Percentiles rank a stretch among this genome's conserved stretches.
phyloP scores from a whole-genome alignment of 2,797 vertebrate genomes.

The Hypotaenidia okinawae region DNA sequence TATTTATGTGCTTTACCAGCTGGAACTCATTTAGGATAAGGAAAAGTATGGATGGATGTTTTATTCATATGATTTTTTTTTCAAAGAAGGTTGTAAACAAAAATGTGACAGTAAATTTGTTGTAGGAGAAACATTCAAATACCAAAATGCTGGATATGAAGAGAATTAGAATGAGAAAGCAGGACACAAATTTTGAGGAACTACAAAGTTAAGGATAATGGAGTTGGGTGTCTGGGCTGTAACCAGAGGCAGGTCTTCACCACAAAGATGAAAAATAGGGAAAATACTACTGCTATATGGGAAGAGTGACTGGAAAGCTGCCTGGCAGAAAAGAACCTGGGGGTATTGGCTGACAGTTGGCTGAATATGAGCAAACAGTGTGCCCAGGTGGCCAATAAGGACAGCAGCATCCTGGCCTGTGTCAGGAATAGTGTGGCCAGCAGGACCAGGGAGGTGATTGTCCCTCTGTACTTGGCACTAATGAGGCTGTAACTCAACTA shows the following conservation, averaged over 20 bases:
- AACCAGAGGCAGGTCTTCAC: not conserved
- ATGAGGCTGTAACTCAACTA: no score
- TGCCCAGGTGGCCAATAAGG: no score
- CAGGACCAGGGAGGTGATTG: no score
- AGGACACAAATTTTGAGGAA: not conserved
- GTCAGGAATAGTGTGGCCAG: no score
- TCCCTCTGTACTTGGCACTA: no score
- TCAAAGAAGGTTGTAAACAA: not conserved
- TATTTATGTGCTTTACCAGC: not conserved
- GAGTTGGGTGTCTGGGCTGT: not conserved
- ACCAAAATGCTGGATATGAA: not conserved
- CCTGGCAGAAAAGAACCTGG: no score
- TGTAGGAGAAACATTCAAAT: not conserved
- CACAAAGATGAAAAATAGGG: not conserved
- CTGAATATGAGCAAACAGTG: no score
- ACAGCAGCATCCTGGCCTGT: no score
- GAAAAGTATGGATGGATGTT: not conserved
- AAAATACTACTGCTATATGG: not conserved
- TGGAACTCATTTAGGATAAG: not conserved
- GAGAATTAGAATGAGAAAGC: not conserved
- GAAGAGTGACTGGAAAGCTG: no score
- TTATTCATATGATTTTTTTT: not conserved
- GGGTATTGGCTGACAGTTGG: no score
- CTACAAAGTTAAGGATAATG: not conserved
- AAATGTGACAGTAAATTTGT: not conserved